Base-by-base conservation (phyloP, 2,113 vertebrate genomes). In the Pycnonotus jocosus region DNA sequence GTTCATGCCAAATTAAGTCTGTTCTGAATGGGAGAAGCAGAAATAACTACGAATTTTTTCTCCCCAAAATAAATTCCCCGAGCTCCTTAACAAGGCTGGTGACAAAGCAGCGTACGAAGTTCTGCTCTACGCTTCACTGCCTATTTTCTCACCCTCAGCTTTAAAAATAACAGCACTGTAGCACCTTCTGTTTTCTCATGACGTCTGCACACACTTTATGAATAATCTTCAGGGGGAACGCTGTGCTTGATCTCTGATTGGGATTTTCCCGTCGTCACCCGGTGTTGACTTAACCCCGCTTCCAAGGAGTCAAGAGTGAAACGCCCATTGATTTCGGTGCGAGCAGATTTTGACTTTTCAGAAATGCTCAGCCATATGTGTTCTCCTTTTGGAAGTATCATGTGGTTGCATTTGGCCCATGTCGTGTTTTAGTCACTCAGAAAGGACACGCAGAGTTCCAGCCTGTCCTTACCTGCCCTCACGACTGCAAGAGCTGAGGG, bases 111-210 rank as follows among this genome's bases (percentile, higher is more conserved):
- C 7, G 6, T 88, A 92, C 18, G 58, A 91, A 94, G 83, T 85
- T 93, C 22, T 48, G 60, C 70, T 80, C 81, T 80, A 37, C 2
- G 15, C 90, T 87, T 84, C 45, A 3, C 64, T 91, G 93, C 83
- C 69, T 93, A 27, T 92, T 92, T 96, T 89, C 92, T 93, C 92
- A 94, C 92, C 86, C 95, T 92, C 85, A 25, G 70, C 81, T 96
- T 96, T 96, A 97, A 97, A 96, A 96, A 94, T 95, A 95, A 80
- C 92, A 96, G 90, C 94, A 90, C 94, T 84, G 86, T 95, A 84
- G 85, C 96, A 96, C 94, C 90, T 96, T 95, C 93, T 95, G 92
- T 88, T 86, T 96, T 94, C 88, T 90, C 2, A 5, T 95, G 95
- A 93, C 56, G 40, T 96, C 93, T 88, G 1, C 86, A 31, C 82